Conservation (phyloP, 2,888 invertebrate species). For the Cylloceria caligata region DNA sequence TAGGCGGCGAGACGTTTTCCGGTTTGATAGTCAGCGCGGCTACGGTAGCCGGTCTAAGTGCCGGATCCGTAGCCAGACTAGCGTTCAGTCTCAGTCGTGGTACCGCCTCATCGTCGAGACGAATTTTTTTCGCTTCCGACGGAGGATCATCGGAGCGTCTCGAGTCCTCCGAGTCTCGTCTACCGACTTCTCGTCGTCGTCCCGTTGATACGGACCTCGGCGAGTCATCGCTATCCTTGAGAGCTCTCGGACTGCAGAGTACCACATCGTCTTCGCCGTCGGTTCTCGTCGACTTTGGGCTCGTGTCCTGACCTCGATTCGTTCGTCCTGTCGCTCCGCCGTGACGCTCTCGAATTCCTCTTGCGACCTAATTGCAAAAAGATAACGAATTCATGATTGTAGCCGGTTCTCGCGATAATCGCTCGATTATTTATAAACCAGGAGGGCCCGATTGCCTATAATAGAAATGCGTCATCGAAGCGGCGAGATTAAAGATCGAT, state of each 20-base stretch:
- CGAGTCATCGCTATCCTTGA: conserved; percentile 66
- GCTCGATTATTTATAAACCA: conserved; percentile 12
- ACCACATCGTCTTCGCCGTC: conserved; percentile 75
- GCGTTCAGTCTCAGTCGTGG: conserved; percentile 92
- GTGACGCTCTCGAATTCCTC: conserved; percentile 62
- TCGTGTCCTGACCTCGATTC: conserved; percentile 75
- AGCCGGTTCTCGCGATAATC: neutral
- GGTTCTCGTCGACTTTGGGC: conserved; percentile 74
- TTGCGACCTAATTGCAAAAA: conserved; percentile 40
- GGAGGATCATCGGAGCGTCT: conserved; percentile 76
- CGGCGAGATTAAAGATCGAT: neutral
- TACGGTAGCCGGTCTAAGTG: conserved; percentile 89
- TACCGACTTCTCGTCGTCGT: conserved; percentile 71
- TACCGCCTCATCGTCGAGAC: conserved; percentile 80
- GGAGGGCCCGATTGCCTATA: neutral
- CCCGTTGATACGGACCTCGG: conserved; percentile 66
- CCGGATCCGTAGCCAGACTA: conserved; percentile 93
- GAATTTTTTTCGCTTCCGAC: conserved; percentile 79
- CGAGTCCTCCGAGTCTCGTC: conserved; percentile 79
- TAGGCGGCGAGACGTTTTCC: conserved; percentile 80
- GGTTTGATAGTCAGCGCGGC: conserved; percentile 84
- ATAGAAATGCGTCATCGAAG: conserved; percentile 22
- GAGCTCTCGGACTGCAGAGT: conserved; percentile 47
- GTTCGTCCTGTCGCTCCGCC: conserved; percentile 52
- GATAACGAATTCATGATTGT: neutral